Percentiles rank a stretch among this genome's conserved stretches.
phyloP scores from a whole-genome alignment of 2,113 vertebrate species.

The Sinosuthora webbiana region DNA sequence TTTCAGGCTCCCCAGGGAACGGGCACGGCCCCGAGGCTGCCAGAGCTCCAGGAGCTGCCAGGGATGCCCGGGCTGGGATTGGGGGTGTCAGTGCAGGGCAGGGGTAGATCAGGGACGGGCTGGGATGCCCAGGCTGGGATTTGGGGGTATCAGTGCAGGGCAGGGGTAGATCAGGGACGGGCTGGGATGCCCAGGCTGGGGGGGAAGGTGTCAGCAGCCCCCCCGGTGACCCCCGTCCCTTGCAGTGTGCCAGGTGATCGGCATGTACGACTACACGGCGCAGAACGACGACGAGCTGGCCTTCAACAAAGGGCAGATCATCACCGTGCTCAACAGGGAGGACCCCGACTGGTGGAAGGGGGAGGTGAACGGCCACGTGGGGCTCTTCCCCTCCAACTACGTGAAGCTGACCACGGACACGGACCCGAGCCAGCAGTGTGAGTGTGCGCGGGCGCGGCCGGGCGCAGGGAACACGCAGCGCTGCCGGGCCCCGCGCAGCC shows the following conservation, averaged over 20 bases:
- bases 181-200: not conserved
- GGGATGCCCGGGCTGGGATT: not conserved
- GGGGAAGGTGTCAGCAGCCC: not conserved
- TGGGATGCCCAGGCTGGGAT: not conserved
- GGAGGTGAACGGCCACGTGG: conserved; percentile 90
- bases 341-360: conserved; percentile 99
- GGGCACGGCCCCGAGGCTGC: not conserved
- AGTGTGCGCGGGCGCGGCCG: conserved; percentile 73
- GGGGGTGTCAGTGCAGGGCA: too few relatives aligned
- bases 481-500: not conserved
- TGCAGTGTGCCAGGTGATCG: conserved; percentile 96
- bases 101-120: not conserved
- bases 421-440: conserved; percentile 99
- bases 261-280: conserved; percentile 97
- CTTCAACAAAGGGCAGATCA: conserved; percentile 96
- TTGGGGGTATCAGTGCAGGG: too few relatives aligned
- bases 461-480: not conserved
- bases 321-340: conserved; percentile 94
- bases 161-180: not conserved
- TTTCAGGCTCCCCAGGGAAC: not conserved
- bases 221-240: not conserved
- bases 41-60: not conserved
- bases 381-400: conserved; percentile 98
- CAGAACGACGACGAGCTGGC: conserved; percentile 99
- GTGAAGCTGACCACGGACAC: conserved; percentile 97